These are phyloP conservation scores for Crypturellus undulatus DNA, from an alignment of 2,113 vertebrate genomes.

Conservation along the genomic window DNA sequence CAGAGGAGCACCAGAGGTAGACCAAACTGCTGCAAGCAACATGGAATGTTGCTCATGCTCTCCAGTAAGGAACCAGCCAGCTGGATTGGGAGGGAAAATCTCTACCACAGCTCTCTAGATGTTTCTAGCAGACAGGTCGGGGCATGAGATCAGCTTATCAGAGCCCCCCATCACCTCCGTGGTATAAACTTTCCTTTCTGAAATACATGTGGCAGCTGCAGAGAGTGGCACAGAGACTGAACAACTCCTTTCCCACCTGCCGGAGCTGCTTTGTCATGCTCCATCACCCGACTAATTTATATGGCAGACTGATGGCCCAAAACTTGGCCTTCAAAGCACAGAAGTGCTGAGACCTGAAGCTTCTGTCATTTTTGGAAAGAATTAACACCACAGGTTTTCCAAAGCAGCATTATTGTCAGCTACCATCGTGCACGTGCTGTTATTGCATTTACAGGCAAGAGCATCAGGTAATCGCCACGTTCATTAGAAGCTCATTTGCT, in stretches of 20 bases:
- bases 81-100: not conserved
- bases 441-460: not conserved
- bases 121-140: not conserved
- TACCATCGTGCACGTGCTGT: fast-evolving
- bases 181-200: not conserved
- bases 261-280: not conserved
- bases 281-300: not conserved
- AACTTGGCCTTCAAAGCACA: fast-evolving
- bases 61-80: not conserved
- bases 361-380: not conserved
- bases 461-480: not conserved
- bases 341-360: not conserved
- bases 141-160: not conserved
- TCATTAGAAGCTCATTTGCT: slow-evolving; percentile 11
- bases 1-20: not conserved
- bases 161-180: not conserved
- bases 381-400: not conserved
- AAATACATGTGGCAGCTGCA: not conserved
- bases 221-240: not conserved
- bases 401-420: not conserved
- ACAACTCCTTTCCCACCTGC: not conserved
- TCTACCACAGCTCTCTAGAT: not conserved
- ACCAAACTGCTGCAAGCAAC: not conserved
- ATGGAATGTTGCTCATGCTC: not conserved
- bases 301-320: not conserved